phyloP scores from a whole-genome alignment of 2,888 invertebrate genomes.

The Tanytarsus gracilentus region DNA sequence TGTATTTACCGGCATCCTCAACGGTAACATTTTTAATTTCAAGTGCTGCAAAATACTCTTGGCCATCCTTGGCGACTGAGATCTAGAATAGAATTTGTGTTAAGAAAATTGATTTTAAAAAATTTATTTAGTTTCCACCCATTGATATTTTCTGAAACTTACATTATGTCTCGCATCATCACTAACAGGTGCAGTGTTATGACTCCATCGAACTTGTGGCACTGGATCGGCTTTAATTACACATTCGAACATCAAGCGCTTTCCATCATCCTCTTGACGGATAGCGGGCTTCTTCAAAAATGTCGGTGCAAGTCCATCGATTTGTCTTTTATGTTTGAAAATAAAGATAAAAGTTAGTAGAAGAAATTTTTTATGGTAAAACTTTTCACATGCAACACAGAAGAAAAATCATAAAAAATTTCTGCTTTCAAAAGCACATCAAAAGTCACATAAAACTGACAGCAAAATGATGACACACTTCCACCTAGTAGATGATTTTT shows the following conservation, averaged over 20 bases:
- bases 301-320: slow-evolving; percentile 94
- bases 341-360: too few species aligned
- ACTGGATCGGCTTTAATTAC: slow-evolving; percentile 88
- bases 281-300: slow-evolving; percentile 97
- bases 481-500: too few species aligned
- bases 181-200: slow-evolving; percentile 72
- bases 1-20: slow-evolving; percentile 95
- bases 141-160: slow-evolving; percentile 21
- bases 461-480: too few species aligned
- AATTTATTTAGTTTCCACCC: background rate
- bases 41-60: slow-evolving; percentile 86
- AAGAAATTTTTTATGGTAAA: too few species aligned
- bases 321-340: slow-evolving; percentile 61
- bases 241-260: slow-evolving; percentile 87
- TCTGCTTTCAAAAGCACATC: too few species aligned
- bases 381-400: too few species aligned
- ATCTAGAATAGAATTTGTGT: slow-evolving; percentile 59
- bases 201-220: slow-evolving; percentile 83
- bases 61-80: slow-evolving; percentile 81
- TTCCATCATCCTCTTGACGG: slow-evolving; percentile 93
- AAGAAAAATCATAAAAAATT: too few species aligned
- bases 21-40: slow-evolving; percentile 91
- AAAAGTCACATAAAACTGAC: too few species aligned
- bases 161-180: slow-evolving; percentile 83
- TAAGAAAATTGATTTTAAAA: background rate